Percentiles rank a stretch among this genome's conserved stretches.
Evolutionary conservation across 2,888 invertebrate species (phyloP).

Genomic region (Cantharis flavilabris): DNA sequence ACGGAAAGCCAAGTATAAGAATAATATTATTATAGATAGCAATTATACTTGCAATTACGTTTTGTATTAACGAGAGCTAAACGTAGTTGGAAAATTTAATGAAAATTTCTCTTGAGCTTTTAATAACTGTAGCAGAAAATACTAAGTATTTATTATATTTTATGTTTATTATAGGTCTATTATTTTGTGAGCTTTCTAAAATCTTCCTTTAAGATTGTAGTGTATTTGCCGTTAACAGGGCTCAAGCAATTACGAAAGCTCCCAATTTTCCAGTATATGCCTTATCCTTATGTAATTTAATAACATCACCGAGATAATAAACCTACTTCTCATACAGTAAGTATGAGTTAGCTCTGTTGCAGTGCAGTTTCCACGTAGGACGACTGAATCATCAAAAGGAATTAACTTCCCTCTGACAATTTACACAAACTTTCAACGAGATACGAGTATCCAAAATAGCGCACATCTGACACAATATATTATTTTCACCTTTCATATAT

Average conservation of each 20-base stretch:
- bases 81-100: not conserved
- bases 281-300: conserved; percentile 22
- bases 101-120: not conserved
- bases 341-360: conserved; percentile 6
- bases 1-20: no score
- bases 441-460: not conserved
- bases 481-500: not conserved
- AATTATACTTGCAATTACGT: not conserved
- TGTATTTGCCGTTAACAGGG: conserved; percentile 12
- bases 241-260: conserved; percentile 18
- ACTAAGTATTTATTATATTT: not conserved
- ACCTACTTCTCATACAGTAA: conserved; percentile 15
- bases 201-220: conserved; percentile 2
- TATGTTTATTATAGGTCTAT: not conserved
- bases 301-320: conserved; percentile 17
- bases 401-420: conserved; percentile 14
- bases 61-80: not conserved
- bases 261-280: conserved; percentile 23
- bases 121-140: not conserved
- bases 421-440: conserved; percentile 15
- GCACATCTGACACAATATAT: not conserved
- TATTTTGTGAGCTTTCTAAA: not conserved
- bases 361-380: conserved; percentile 13
- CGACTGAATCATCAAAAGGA: conserved; percentile 13
- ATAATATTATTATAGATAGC: not conserved